Evolutionary conservation across 53 echinoderm and acorn worm genomes (phyloP), one percentile per base, ranked within the genome.

Genomic region (Astropecten irregularis): DNA sequence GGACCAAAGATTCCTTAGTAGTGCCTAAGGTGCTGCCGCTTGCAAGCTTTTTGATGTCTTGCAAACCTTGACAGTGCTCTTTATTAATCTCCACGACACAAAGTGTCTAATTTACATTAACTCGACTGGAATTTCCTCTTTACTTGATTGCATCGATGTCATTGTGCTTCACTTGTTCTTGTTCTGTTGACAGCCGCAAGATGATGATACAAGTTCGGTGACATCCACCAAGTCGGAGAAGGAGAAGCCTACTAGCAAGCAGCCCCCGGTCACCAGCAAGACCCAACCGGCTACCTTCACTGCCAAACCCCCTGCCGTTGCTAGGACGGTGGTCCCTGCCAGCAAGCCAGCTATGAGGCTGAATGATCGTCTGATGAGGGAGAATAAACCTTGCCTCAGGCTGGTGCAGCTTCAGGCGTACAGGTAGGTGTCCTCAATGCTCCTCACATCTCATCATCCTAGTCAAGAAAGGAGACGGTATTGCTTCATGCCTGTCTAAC

Each of bases 371-470:
- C 68, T 95, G 51, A 88, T 90, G 82, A 83, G 91, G 20, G 90
- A 95, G 44, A 93, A 93, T 28, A 90, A 91, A 57, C 86, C 88
- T 6, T 95, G 95, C 55, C 59, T 95, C 52, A 83, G 95, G 54
- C 83, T 95, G 60, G 95, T 92, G 1, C 95, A 95, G 91, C 59
- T 95, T 10, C 95, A 95, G 86, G 95, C 95, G 1, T 95, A 95
- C 66, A 94, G 77, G 94, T 94, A 52, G 68, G 93, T 74, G 42
- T 8, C 42, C 42, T 42, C n/a, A n/a, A n/a, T n/a, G n/a, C n/a
- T n/a, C n/a, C n/a, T n/a, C n/a, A n/a, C n/a, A n/a, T n/a, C n/a
- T n/a, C n/a, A n/a, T n/a, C n/a, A n/a, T n/a, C n/a, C n/a, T n/a
- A n/a, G n/a, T n/a, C n/a, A n/a, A n/a, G n/a, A n/a, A n/a, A n/a